These are phyloP conservation scores for Psammodynastes pulverulentus DNA, from an alignment of 2,113 vertebrate genomes.

Conservation along the genomic window DNA sequence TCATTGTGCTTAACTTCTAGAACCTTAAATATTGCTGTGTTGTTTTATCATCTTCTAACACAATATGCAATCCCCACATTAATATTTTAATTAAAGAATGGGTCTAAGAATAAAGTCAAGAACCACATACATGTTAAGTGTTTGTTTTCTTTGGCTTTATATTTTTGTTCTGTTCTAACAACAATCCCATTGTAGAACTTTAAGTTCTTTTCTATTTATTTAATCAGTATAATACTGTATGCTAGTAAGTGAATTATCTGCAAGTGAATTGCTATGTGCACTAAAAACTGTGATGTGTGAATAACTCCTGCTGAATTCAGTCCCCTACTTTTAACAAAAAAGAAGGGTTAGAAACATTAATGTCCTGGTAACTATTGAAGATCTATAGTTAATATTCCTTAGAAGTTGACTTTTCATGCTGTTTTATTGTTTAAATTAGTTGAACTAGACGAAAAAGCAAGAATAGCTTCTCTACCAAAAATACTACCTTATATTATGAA, in stretches of 20 bases:
- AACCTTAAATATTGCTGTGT: neutral
- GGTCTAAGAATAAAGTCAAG: slow-evolving; percentile 44
- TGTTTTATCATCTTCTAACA: slow-evolving; percentile 47
- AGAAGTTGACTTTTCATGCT: neutral
- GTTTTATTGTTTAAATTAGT: neutral
- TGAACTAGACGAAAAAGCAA: neutral
- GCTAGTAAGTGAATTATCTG: neutral
- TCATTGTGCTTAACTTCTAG: neutral
- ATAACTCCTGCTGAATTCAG: slow-evolving; percentile 1
- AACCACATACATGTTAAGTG: slow-evolving; percentile 8
- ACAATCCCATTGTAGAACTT: slow-evolving; percentile 17
- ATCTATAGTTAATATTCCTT: neutral
- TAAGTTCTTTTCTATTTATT: slow-evolving; percentile 1
- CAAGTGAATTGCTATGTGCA: neutral
- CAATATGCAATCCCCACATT: slow-evolving; percentile 46
- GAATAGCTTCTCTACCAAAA: neutral
- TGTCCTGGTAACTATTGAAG: neutral
- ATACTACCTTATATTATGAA: neutral
- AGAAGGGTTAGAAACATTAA: neutral
- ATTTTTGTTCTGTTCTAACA: slow-evolving; percentile 1
- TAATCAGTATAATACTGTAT: neutral
- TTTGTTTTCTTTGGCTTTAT: neutral
- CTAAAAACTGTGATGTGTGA: neutral
- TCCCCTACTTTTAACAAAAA: slow-evolving; percentile 2
- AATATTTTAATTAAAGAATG: slow-evolving; percentile 61